Conservation (phyloP, 1,140 invertebrate genomes). For the Ptiloglossa arizonensis region DNA sequence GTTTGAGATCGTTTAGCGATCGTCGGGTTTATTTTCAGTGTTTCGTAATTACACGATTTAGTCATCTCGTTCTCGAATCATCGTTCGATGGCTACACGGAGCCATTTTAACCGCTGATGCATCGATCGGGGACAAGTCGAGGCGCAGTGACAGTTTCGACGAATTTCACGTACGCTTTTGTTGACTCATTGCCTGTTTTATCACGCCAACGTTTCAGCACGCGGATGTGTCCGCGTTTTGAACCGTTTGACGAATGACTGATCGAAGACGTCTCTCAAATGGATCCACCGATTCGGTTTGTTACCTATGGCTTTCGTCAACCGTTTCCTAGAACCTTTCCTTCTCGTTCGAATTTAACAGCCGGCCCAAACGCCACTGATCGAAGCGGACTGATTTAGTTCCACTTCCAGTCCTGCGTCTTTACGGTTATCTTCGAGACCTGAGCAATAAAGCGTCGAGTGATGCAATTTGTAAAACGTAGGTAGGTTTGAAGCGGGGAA, state of each 20-base stretch:
- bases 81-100: neutral
- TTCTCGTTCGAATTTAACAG: neutral
- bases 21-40: no score
- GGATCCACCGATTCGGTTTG: neutral
- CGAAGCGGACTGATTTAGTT: no score
- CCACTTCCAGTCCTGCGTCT: neutral
- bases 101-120: neutral
- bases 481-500: no score
- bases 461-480: no score
- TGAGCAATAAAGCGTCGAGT: no score
- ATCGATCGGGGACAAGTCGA: neutral
- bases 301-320: neutral
- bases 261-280: slow-evolving; percentile 11
- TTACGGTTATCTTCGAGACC: neutral
- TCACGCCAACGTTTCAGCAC: neutral
- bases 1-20: no score
- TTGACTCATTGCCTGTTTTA: slow-evolving; percentile 13
- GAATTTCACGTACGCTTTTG: neutral
- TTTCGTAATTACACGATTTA: no score
- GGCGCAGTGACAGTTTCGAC: neutral
- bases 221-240: neutral
- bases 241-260: neutral
- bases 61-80: no score
- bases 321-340: neutral
- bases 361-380: neutral